phyloP scores from a whole-genome alignment of 2,113 vertebrate genomes.

The Microcebus tavaratra region DNA sequence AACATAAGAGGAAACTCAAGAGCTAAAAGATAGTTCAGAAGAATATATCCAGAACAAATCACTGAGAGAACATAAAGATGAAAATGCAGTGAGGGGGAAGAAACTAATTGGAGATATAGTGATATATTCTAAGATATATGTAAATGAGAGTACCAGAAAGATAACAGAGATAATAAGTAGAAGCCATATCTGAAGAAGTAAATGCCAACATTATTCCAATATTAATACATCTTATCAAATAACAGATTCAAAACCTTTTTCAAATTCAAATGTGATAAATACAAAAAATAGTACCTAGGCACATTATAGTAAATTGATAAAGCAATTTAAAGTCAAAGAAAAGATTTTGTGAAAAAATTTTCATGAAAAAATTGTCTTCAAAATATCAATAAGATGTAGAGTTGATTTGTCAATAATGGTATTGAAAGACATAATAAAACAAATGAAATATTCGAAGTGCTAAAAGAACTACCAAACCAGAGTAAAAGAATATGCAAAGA shows the following conservation, averaged over 20 bases:
- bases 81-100: not conserved
- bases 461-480: not conserved
- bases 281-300: not conserved
- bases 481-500: not conserved
- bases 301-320: not conserved
- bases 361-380: not conserved
- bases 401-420: not conserved
- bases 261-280: not conserved
- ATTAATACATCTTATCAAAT: not conserved
- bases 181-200: not conserved
- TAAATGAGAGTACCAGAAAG: not conserved
- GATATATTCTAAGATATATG: not conserved
- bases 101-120: not conserved
- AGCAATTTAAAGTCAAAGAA: not conserved
- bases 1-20: not conserved
- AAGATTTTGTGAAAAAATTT: not conserved
- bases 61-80: not conserved
- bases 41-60: not conserved
- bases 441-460: not conserved
- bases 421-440: not conserved
- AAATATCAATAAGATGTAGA: not conserved
- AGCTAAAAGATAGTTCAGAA: not conserved
- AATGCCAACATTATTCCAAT: not conserved
- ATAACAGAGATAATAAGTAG: not conserved
- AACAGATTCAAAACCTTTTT: not conserved